phyloP scores from a whole-genome alignment of 2,888 invertebrate genomes.

The Poecilus cupreus region DNA sequence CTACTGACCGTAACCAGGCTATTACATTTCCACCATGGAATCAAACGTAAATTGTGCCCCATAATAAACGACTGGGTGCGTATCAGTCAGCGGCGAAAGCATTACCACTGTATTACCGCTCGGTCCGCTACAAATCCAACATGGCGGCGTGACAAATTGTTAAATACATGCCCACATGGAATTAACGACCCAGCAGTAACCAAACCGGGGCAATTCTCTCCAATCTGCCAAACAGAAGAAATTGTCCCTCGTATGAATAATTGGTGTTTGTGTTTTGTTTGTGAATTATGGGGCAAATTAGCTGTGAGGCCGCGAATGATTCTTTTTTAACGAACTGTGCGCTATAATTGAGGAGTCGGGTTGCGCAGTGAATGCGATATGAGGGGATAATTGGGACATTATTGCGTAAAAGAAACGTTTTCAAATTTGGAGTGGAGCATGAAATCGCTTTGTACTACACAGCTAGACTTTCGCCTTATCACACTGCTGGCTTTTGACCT shows the following conservation, averaged over 20 bases:
- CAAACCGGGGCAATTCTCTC: background rate
- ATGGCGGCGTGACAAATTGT: constrained; percentile 59
- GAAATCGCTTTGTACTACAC: background rate
- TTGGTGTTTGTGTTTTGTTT: background rate
- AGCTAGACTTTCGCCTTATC: background rate
- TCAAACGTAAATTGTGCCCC: constrained; percentile 29
- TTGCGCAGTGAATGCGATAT: too few relatives aligned
- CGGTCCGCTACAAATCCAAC: constrained; percentile 6
- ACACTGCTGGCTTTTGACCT: background rate
- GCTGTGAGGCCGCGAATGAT: background rate
- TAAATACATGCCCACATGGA: constrained; percentile 54
- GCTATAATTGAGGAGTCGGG: background rate
- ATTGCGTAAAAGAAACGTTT: background rate
- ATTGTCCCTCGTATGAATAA: background rate
- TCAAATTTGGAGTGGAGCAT: background rate
- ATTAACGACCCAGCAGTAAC: constrained; percentile 39
- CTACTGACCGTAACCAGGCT: background rate
- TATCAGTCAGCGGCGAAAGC: constrained; percentile 36
- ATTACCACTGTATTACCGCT: constrained; percentile 45
- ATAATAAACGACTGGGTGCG: constrained; percentile 42
- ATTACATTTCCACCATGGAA: constrained; percentile 24
- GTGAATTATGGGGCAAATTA: background rate
- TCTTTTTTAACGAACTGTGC: background rate
- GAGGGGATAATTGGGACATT: background rate
- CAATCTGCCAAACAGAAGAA: background rate